phyloP scores from a whole-genome alignment of 2,797 vertebrate genomes.

The Picus viridis region DNA sequence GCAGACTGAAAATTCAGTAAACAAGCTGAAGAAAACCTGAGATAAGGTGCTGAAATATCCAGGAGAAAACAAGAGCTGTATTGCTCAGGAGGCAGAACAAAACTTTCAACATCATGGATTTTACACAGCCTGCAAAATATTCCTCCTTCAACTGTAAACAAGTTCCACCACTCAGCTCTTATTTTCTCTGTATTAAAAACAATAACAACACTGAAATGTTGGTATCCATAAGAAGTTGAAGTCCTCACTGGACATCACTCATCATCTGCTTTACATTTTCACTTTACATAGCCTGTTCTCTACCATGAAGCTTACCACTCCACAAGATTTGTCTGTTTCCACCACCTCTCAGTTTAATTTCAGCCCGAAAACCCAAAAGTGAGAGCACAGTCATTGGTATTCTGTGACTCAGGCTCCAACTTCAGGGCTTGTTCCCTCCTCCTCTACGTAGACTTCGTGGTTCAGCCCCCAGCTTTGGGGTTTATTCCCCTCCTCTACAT shows the following conservation, averaged over 20 bases:
- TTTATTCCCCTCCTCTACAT: neutral
- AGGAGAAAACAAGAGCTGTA: slow-evolving; percentile 47
- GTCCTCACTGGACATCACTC: neutral
- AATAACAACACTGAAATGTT: neutral
- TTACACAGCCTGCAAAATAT: neutral
- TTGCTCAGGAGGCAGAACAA: slow-evolving; percentile 22
- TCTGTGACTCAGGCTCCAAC: neutral
- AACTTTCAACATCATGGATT: slow-evolving; percentile 24
- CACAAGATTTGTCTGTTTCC: neutral
- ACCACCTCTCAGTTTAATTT: neutral
- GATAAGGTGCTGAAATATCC: slow-evolving; percentile 56
- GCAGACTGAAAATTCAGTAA: slow-evolving; percentile 63
- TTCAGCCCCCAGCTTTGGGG: neutral
- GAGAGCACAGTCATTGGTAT: neutral
- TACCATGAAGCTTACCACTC: neutral
- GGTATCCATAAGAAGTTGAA: neutral
- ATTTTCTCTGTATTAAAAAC: neutral
- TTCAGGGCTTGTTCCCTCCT: too few species aligned
- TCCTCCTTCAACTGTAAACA: neutral
- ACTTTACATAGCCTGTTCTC: neutral
- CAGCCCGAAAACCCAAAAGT: neutral
- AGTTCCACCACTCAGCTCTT: neutral
- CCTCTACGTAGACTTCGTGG: neutral
- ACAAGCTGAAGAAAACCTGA: slow-evolving; percentile 52
- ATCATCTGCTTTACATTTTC: neutral